A percentile compares a stretch with the other conserved stretches of the same genome.
These are phyloP conservation scores for Glaucopsyche alexis DNA, from an alignment of 2,888 invertebrate species.

Conservation along the genomic window DNA sequence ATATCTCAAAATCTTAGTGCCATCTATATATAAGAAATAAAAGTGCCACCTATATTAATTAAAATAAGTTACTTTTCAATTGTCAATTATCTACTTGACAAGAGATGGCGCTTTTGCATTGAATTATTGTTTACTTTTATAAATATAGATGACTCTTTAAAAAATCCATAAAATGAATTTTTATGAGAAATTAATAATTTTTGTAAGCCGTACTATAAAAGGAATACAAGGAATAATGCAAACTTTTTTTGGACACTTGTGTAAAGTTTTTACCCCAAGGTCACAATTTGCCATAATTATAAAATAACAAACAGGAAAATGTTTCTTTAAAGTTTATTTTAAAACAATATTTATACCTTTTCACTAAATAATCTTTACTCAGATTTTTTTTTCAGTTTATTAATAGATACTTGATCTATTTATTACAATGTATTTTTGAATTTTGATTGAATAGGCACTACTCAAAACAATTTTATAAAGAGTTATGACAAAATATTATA, in stretches of 20 bases:
- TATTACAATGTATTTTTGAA: neutral
- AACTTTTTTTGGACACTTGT: too few species aligned
- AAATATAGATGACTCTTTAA: too few species aligned
- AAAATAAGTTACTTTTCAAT: neutral
- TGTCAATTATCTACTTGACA: neutral
- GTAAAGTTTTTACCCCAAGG: too few species aligned
- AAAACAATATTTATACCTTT: slow-evolving; percentile 10
- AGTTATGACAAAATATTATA: neutral
- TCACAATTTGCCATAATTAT: too few species aligned
- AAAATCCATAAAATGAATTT: too few species aligned
- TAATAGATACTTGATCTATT: neutral
- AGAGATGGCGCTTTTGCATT: neutral
- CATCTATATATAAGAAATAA: too few species aligned
- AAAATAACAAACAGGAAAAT: neutral
- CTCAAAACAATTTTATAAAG: neutral
- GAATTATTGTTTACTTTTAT: too few species aligned
- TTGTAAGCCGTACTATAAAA: too few species aligned
- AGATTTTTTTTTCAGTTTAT: too few species aligned
- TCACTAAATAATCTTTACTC: neutral
- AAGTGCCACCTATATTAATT: neutral
- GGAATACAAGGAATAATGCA: too few species aligned
- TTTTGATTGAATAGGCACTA: neutral
- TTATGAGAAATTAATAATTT: too few species aligned
- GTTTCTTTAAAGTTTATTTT: neutral
- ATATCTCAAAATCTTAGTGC: too few species aligned